Percentiles rank a stretch among this genome's conserved stretches.
phyloP scores from a whole-genome alignment of 2,113 vertebrate genomes.

The Corythornis cristatus region DNA sequence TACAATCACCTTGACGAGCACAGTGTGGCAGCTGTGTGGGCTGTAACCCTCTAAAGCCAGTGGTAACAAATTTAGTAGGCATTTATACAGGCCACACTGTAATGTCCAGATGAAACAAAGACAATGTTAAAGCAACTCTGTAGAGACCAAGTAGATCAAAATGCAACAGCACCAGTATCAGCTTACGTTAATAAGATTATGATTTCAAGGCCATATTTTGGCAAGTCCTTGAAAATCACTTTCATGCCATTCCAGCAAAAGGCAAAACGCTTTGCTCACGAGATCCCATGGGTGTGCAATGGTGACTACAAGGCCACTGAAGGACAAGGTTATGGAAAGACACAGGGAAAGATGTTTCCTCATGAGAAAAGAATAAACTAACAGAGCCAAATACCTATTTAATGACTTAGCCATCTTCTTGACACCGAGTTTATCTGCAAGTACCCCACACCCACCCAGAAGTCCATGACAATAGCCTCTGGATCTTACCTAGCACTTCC shows the following conservation, averaged over 20 bases:
- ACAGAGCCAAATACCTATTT: not conserved
- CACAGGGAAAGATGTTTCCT: not conserved
- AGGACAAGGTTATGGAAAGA: not conserved
- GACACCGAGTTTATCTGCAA: not conserved
- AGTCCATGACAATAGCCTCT: not conserved
- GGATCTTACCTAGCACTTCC: not conserved
- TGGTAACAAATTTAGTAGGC: not conserved
- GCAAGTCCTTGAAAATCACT: not conserved
- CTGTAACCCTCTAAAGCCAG: not conserved
- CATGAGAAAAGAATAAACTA: not conserved
- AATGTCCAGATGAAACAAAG: not conserved
- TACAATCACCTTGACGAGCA: rapidly evolving
- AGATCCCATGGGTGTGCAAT: rapidly evolving
- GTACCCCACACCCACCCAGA: rapidly evolving
- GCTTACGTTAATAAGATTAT: constrained; percentile 42
- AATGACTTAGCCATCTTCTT: not conserved
- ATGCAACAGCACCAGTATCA: not conserved
- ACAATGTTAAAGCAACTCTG: not conserved
- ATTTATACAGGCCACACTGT: not conserved
- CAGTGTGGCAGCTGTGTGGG: not conserved
- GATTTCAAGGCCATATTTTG: not conserved
- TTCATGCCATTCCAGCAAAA: not conserved
- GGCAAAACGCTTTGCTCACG: not conserved
- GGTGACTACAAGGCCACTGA: not conserved
- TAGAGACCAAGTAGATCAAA: constrained; percentile 12